Percentiles rank a stretch among this genome's conserved stretches.
Evolutionary conservation across 35 echinoderm and acorn worm genomes (phyloP).

Genomic region (Apostichopus parvimensis): DNA sequence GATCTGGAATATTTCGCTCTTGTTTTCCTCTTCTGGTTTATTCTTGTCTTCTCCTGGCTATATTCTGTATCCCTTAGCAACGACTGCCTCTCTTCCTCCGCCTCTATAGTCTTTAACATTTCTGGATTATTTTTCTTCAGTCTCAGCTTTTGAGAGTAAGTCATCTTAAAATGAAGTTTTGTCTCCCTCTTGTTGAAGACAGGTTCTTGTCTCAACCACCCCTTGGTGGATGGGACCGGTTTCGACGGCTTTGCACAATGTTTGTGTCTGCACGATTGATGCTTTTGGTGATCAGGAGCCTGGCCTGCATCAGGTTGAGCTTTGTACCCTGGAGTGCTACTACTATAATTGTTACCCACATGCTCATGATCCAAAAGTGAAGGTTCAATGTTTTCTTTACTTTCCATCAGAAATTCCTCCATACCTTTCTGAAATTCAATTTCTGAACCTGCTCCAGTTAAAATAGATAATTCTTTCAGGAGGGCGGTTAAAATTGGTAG

Average conservation of each 20-base stretch:
- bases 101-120: constrained; percentile 60
- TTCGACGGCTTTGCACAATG: constrained; percentile 61
- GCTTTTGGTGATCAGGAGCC: not conserved
- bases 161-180: constrained; percentile 80
- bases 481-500: constrained; percentile 77
- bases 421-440: constrained; percentile 6
- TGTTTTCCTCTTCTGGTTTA: constrained; percentile 15
- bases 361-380: too few species aligned
- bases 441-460: constrained; percentile 50
- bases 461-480: constrained; percentile 70
- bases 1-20: not conserved
- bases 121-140: constrained; percentile 79
- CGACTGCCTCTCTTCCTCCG: constrained; percentile 36
- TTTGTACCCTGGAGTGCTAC: constrained; percentile 12
- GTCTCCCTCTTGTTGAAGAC: constrained; percentile 40
- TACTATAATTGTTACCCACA: not conserved
- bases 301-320: constrained; percentile 5
- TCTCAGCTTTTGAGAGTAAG: constrained; percentile 82
- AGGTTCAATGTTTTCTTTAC: constrained; percentile 11
- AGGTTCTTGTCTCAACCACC: constrained; percentile 75
- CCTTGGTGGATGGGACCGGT: constrained; percentile 66
- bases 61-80: not conserved
- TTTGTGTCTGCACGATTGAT: constrained; percentile 62
- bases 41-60: constrained; percentile 32
- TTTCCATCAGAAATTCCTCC: not conserved